Base-by-base conservation (phyloP, 2,888 invertebrate genomes). In the Heliconius cydno region DNA sequence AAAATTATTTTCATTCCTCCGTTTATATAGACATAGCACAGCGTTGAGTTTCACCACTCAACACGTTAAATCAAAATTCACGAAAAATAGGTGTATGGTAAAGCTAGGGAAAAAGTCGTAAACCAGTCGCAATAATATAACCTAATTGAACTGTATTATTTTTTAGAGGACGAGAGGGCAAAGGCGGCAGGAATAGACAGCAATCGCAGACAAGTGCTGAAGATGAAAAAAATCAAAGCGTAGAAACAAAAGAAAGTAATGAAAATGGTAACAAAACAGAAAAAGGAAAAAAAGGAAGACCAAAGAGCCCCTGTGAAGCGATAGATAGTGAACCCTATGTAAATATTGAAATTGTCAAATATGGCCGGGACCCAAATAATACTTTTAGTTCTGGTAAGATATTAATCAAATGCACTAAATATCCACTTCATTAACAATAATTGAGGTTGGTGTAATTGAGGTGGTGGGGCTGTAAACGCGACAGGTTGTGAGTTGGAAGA, bases 271-370 rank as follows among this genome's bases (percentile, higher is more conserved):
- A 87, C n/a, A 85, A 85, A 79, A 91, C 91, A 7, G 91, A 89
- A 77, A 88, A 90, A 60, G 92, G 92, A n/a, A 94, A 94, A 82
- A 94, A 93, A 72, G 95, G 95, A 12, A 87, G 95, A 66, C 94
- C 94, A 0, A 96, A 96, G 77, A 96, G 96, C 65, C 97, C 97
- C 0, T 98, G 98, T 85, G 97, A 97, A 83, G 93, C 96, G 0
- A 92, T 97, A 57, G 95, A 96, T 5, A 96, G 96, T 72, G 96
- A 97, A 83, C 96, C 96, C 0, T 96, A 96, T 84, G 95, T 97
- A 38, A 96, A 96, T 83, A 95, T 97, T 22, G 97, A 97, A 83
- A 95, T 97, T 67, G 95, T 98, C 2, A 96, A 97, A 84, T 96
- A 95, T 79, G 97, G 97, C 30, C 94, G 96, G 63, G 97, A 97